These are phyloP conservation scores for Lophius piscatorius DNA, from an alignment of 2,113 vertebrate genomes.

Conservation along the genomic window DNA sequence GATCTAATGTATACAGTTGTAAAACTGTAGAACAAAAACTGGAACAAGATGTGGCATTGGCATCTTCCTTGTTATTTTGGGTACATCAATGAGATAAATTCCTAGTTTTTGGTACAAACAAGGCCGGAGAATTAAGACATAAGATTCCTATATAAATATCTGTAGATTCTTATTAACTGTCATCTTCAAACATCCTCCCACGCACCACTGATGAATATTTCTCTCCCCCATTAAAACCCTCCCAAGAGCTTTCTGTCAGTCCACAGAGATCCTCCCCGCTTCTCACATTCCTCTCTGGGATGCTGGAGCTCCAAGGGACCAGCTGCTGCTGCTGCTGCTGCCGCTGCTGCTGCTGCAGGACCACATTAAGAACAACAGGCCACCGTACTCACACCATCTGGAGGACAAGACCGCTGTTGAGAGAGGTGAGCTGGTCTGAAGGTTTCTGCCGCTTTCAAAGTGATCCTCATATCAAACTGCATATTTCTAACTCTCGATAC, in stretches of 20 bases:
- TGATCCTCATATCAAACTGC: no score
- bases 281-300: background rate
- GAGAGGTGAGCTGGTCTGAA: conserved; percentile 3
- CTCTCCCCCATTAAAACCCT: background rate
- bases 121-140: no score
- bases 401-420: background rate
- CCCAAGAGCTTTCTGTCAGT: background rate
- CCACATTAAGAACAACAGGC: background rate
- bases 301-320: background rate
- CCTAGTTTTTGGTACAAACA: no score
- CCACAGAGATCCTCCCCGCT: conserved; percentile 11
- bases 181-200: conserved; percentile 2
- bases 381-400: background rate
- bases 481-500: no score
- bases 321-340: conserved; percentile 14
- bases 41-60: no score
- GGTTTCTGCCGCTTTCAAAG: background rate
- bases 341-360: conserved; percentile 12
- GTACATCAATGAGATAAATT: no score
- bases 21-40: no score
- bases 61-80: no score
- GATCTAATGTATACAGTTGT: no score
- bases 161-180: no score
- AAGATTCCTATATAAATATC: no score
- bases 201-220: no score